Evolutionary conservation across 2,888 invertebrate genomes (phyloP), one percentile per base, ranked within the genome.

Genomic region (Catocala fraxini): DNA sequence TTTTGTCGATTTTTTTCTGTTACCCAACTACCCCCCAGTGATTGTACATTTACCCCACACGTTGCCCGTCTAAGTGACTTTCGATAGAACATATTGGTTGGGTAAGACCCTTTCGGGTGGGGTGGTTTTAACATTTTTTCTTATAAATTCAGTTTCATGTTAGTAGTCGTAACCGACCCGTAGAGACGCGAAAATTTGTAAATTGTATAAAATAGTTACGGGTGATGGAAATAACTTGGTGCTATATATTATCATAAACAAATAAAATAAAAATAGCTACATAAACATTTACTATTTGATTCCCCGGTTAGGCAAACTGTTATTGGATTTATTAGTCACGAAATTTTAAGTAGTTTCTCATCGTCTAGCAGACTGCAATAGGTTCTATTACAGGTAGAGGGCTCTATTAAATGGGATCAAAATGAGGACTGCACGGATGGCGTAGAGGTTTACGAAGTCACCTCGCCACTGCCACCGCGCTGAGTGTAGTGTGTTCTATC

Each of bases 111-210:
- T 86, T 86, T 77, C 65, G 68, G 81, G 83, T 77, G 84, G 89
- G 89, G 88, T 86, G 89, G 88, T 90, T 88, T 92, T 90, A 78
- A 85, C 90, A 90, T 91, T 89, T 91, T 89, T 89, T 86, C 86
- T 82, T 83, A 83, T 84, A 78, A 83, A 81, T 81, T 80, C 81
- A 82, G 77, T 79, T 83, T 76, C 64, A 69, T 83, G 78, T 80
- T 70, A 73, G 73, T 66, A 66, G 68, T 69, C 70, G 73, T 73
- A 66, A 63, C 63, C 11, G 68, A 66, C 65, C 73, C 66, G 65
- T 65, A 56, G 66, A 66, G 65, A 56, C 63, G 70, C 60, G 73
- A 73, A 68, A 77, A 76, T 76, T 76, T 75, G 80, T 79, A 78
- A 82, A 83, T 79, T 77, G 75, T 79, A 70, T 69, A 59, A 63